Conservation (phyloP, 2,113 vertebrate genomes). For the Lophura nycthemera region DNA sequence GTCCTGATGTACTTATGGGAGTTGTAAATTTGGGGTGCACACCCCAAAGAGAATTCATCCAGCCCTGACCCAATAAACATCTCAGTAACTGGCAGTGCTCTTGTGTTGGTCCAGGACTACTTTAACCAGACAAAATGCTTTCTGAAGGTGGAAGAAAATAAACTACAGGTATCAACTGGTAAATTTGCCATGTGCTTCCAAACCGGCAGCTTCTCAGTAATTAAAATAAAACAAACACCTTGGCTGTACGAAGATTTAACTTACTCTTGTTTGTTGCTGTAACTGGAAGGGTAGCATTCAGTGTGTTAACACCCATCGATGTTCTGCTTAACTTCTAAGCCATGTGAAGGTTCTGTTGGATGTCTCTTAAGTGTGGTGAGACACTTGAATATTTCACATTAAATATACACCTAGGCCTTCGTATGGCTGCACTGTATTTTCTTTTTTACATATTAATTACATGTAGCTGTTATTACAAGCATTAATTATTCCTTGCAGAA, state of each 20-base stretch:
- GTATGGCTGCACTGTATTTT: background rate
- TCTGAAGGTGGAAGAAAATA: background rate
- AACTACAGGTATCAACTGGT: background rate
- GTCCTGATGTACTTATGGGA: background rate
- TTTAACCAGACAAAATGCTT: background rate
- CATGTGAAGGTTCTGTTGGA: background rate
- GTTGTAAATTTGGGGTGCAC: background rate
- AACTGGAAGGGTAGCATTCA: background rate
- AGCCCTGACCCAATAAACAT: background rate
- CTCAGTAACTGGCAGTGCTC: background rate
- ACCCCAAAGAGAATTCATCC: background rate
- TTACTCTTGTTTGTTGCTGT: background rate
- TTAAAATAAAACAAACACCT: background rate
- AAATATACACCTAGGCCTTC: background rate
- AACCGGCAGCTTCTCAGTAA: background rate
- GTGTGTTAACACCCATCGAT: background rate
- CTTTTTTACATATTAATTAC: background rate
- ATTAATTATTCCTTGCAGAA: background rate
- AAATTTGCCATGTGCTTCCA: background rate
- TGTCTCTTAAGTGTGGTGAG: background rate
- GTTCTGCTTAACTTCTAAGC: background rate
- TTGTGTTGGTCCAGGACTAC: background rate
- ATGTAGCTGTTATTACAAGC: background rate
- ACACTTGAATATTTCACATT: background rate
- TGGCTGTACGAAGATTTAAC: background rate